These are phyloP conservation scores for Cassiopea xamachana DNA, from an alignment of 30 jellyfish, hydroid and myxozoan genomes.

Conservation along the genomic window DNA sequence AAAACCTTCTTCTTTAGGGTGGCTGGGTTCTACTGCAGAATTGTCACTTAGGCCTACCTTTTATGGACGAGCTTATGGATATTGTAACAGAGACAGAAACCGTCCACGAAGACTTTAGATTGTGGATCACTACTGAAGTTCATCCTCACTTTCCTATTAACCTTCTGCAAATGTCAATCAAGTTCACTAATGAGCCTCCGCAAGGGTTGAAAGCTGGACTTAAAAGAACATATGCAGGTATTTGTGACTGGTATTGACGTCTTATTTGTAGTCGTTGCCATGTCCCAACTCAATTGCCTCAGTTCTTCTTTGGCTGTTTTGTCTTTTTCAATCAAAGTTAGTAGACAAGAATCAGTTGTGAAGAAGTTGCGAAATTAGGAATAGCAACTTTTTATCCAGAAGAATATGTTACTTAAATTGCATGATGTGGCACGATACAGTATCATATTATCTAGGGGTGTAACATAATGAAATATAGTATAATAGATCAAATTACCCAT, in stretches of 20 bases:
- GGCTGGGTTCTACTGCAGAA: conserved; percentile 92
- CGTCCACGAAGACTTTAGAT: conserved; percentile 75
- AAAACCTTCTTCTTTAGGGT: conserved; percentile 46
- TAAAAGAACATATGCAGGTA: conserved; percentile 87
- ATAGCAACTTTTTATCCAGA: too few relatives aligned
- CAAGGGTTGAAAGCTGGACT: conserved; percentile 90
- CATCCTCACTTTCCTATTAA: conserved; percentile 90
- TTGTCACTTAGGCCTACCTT: conserved; percentile 90
- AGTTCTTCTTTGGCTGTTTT: too few relatives aligned
- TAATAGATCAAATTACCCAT: too few relatives aligned
- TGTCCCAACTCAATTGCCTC: too few relatives aligned
- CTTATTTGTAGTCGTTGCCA: too few relatives aligned
- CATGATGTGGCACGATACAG: too few relatives aligned
- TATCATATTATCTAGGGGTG: too few relatives aligned
- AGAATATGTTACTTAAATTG: too few relatives aligned
- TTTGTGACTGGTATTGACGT: too few relatives aligned
- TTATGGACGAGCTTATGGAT: conserved; percentile 89
- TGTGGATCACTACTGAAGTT: conserved; percentile 90
- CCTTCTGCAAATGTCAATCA: conserved; percentile 84
- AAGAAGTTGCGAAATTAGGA: too few relatives aligned
- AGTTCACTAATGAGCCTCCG: conserved; percentile 92
- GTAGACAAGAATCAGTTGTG: not conserved
- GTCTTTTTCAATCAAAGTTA: not conserved
- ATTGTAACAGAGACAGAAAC: conserved; percentile 68
- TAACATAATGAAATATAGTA: too few relatives aligned